These are phyloP conservation scores for Xiphias gladius DNA, from an alignment of 2,113 vertebrate genomes.

Conservation along the genomic window DNA sequence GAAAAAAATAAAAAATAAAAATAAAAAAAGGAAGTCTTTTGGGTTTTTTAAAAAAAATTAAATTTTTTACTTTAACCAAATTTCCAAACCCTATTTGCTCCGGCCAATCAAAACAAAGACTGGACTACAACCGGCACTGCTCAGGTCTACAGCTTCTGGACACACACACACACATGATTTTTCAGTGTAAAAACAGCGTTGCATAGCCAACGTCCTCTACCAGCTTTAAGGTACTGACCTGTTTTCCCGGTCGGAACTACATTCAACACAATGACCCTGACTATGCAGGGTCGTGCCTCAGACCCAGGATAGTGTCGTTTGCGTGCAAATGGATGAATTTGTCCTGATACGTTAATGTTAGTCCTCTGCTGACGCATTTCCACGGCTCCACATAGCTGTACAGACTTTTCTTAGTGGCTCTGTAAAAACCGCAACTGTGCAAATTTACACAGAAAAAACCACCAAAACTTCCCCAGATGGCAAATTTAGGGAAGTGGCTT, in stretches of 20 bases:
- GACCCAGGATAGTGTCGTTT: not conserved
- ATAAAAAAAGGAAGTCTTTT: too few species aligned
- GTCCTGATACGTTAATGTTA: constrained; percentile 50
- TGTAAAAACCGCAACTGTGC: constrained; percentile 69
- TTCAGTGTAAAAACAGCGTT: not conserved
- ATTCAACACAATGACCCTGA: constrained; percentile 30
- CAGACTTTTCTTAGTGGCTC: constrained; percentile 63
- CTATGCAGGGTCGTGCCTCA: constrained; percentile 27
- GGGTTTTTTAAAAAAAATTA: too few species aligned
- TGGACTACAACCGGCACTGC: not conserved
- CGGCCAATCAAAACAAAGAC: not conserved
- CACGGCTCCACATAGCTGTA: constrained; percentile 35
- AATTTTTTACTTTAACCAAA: too few species aligned
- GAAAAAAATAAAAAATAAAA: too few species aligned
- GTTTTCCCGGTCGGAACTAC: not conserved
- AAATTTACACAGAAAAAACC: constrained; percentile 72
- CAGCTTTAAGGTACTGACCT: not conserved
- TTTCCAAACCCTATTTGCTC: not conserved
- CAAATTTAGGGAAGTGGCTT: constrained; percentile 64
- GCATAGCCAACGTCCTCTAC: not conserved
- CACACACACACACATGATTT: not conserved
- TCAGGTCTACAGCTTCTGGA: not conserved
- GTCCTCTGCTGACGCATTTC: constrained; percentile 67
- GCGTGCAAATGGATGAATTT: constrained; percentile 66
- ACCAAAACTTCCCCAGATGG: constrained; percentile 64